A percentile compares a stretch with the other conserved stretches of the same genome.
phyloP scores from a whole-genome alignment of 1,140 invertebrate species.

The Thaumetopoea pityocampa region DNA sequence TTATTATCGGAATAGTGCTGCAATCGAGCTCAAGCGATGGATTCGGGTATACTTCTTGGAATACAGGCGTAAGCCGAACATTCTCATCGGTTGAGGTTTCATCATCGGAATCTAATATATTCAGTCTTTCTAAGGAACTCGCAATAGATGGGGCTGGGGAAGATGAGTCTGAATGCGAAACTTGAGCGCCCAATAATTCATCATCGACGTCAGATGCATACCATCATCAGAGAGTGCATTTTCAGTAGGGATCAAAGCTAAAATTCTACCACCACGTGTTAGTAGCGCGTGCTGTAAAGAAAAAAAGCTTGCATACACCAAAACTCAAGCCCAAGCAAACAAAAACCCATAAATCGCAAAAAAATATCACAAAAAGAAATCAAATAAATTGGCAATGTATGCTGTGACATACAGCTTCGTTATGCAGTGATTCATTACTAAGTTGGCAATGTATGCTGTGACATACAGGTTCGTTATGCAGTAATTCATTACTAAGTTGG shows the following conservation, averaged over 20 bases:
- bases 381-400: constrained; percentile 12
- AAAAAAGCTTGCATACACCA: constrained; percentile 16
- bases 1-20: constrained; percentile 16
- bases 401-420: constrained; percentile 8
- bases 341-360: no score
- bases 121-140: constrained; percentile 7
- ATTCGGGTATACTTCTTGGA: constrained; percentile 21
- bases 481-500: background rate
- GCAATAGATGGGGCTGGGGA: constrained; percentile 14
- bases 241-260: constrained; percentile 22
- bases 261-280: constrained; percentile 24
- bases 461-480: constrained; percentile 2
- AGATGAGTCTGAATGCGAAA: constrained; percentile 5
- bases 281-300: constrained; percentile 18
- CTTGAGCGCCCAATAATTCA: constrained; percentile 13
- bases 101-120: constrained; percentile 5
- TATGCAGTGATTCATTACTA: background rate
- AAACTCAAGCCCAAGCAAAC: no score
- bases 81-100: constrained; percentile 12
- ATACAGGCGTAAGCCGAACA: constrained; percentile 22
- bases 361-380: constrained; percentile 22
- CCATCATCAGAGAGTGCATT: constrained; percentile 26
- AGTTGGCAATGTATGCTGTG: constrained; percentile 7
- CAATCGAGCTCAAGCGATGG: constrained; percentile 23
- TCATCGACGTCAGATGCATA: no score